phyloP scores from a whole-genome alignment of 1,140 invertebrate genomes.

The Papilio xuthus region DNA sequence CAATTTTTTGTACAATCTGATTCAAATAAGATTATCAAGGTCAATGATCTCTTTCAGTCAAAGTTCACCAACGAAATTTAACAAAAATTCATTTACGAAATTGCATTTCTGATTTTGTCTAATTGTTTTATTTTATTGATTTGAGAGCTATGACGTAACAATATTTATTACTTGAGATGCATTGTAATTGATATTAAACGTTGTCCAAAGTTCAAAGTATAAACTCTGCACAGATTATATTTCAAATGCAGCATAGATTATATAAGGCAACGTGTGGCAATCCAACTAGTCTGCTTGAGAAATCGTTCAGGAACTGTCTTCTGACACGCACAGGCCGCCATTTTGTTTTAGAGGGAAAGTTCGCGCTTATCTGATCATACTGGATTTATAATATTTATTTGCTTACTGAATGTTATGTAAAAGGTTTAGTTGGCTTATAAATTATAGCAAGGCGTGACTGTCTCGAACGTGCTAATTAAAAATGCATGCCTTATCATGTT shows the following conservation, averaged over 20 bases:
- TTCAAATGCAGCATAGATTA: constrained; percentile 7
- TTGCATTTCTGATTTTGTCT: not conserved
- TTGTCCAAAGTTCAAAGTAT: not conserved
- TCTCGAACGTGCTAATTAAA: not conserved
- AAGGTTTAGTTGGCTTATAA: constrained; percentile 23
- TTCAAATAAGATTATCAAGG: no score
- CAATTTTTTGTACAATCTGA: no score
- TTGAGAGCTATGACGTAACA: not conserved
- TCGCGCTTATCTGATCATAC: constrained; percentile 22
- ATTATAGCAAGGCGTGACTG: constrained; percentile 16
- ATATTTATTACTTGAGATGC: not conserved
- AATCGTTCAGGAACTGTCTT: constrained; percentile 37
- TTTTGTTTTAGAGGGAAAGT: constrained; percentile 31
- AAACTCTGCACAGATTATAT: not conserved
- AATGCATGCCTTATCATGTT: constrained; percentile 6
- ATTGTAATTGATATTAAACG: not conserved
- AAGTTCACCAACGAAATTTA: no score
- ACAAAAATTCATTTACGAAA: no score
- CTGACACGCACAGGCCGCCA: constrained; percentile 40
- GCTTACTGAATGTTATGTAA: constrained; percentile 12
- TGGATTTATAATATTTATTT: constrained; percentile 22
- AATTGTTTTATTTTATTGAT: not conserved
- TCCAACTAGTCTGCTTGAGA: constrained; percentile 39
- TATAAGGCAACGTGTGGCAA: constrained; percentile 30
- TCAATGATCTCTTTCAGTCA: no score